Percentiles rank a stretch among this genome's conserved stretches.
Conservation (phyloP, 2,113 vertebrate genomes). For the Crotophaga sulcirostris region DNA sequence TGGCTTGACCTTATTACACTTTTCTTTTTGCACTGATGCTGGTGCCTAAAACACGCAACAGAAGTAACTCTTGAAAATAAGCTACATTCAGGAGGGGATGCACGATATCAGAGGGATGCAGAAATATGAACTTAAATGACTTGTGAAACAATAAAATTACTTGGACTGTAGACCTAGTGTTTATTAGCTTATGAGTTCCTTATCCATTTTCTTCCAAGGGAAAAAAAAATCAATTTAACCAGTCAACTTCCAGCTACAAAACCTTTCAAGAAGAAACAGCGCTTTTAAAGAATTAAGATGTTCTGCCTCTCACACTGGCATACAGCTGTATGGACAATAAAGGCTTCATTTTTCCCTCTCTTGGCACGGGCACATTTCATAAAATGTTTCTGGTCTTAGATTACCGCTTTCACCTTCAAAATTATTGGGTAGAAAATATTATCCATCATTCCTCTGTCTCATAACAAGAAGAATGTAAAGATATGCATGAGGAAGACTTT, state of each 20-base stretch:
- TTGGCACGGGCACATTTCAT: neutral
- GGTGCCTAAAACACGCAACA: neutral
- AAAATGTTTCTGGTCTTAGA: neutral
- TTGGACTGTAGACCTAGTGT: neutral
- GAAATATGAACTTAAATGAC: neutral
- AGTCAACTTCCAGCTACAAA: neutral
- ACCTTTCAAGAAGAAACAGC: neutral
- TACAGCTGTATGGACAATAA: neutral
- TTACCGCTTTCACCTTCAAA: neutral
- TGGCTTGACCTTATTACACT: neutral
- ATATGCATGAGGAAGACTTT: accelerated
- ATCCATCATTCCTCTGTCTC: neutral
- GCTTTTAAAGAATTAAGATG: neutral
- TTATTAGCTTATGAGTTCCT: neutral
- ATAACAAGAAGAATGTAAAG: neutral
- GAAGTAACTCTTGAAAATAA: neutral
- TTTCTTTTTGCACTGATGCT: neutral
- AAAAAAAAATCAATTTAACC: neutral
- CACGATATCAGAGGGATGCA: neutral
- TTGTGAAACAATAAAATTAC: neutral
- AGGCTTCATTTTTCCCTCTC: neutral
- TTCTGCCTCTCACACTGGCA: neutral
- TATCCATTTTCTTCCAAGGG: neutral
- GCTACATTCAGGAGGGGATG: neutral
- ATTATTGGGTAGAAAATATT: neutral